Evolutionary conservation across 2,113 vertebrate species (phyloP), one percentile per base, ranked within the genome.

Genomic region (Lanius collurio): DNA sequence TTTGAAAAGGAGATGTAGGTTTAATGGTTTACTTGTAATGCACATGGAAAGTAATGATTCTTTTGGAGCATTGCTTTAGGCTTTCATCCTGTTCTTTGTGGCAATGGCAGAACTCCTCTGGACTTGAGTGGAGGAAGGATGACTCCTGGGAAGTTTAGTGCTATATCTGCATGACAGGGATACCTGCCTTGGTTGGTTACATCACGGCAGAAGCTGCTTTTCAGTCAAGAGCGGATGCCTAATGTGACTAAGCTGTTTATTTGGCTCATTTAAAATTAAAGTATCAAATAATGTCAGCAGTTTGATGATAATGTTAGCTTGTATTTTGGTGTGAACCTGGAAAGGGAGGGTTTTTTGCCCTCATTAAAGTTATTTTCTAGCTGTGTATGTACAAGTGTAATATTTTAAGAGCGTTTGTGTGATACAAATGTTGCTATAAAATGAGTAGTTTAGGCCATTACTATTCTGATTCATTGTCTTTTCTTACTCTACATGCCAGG

Each of bases 11-110:
- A 94, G 76, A 49, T 35, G 21, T 63, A 69, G 33, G 42, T 86
- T 90, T 95, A 90, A 62, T 93, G 68, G 53, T 47, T 87, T 60
- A 15, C 39, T 50, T 93, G 69, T 94, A 76, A 87, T 20, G 44
- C 53, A 41, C 6, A 3, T 71, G 44, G 47, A 67, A 89, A 69
- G 59, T 14, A 55, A 22, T 35, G 30, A 57, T 65, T 76, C 37
- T 71, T 77, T 73, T 52, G 39, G 82, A 79, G 27, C 49, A 11
- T 4, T 69, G 31, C 69, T 76, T 63, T 28, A 11, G 56, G 42
- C 17, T 63, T 80, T 86, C 60, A 44, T 81, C 30, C 42, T 65
- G 23, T 68, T 81, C 41, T 77, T 74, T 21, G 50, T 56, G 60
- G 17, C 49, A 62, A 53, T 42, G 59, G 59, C 84, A 80, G 67